These are phyloP conservation scores for Crocallis elinguaria DNA, from an alignment of 2,888 invertebrate species.

Conservation along the genomic window DNA sequence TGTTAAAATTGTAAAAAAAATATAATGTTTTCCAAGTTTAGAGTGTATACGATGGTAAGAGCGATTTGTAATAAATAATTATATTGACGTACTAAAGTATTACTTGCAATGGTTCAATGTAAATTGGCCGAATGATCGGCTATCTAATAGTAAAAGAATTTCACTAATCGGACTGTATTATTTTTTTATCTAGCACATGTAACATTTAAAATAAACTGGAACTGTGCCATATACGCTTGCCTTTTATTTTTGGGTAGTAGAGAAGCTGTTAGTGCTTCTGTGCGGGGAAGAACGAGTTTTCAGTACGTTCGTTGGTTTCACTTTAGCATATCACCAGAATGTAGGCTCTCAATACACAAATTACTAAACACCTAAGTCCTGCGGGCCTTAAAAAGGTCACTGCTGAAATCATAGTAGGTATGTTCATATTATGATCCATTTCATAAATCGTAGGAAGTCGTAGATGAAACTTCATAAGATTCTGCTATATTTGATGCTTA, in stretches of 20 bases:
- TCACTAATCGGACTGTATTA: conserved; percentile 83
- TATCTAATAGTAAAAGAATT: conserved; percentile 64
- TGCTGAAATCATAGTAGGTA: no score
- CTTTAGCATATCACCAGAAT: no score
- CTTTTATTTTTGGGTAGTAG: conserved; percentile 46
- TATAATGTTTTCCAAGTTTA: conserved; percentile 71
- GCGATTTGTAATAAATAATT: conserved; percentile 46
- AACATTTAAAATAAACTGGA: conserved; percentile 82
- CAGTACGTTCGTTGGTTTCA: no score
- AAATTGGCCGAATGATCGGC: conserved; percentile 38
- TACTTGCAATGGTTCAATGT: conserved; percentile 40
- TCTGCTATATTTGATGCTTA: no score
- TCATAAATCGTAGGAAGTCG: no score
- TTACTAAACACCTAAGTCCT: no score
- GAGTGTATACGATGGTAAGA: conserved; percentile 58
- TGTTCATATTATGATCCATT: no score
- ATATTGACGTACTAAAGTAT: conserved; percentile 48
- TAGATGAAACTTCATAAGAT: no score
- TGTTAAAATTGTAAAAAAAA: conserved; percentile 75
- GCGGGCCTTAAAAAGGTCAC: no score
- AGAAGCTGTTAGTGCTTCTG: no score
- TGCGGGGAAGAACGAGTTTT: no score
- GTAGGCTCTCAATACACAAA: no score
- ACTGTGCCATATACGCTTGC: conserved; percentile 76
- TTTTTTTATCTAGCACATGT: conserved; percentile 84